These are phyloP conservation scores for Protobothrops flavoviridis DNA, from an alignment of 2,113 vertebrate genomes.

Conservation along the genomic window DNA sequence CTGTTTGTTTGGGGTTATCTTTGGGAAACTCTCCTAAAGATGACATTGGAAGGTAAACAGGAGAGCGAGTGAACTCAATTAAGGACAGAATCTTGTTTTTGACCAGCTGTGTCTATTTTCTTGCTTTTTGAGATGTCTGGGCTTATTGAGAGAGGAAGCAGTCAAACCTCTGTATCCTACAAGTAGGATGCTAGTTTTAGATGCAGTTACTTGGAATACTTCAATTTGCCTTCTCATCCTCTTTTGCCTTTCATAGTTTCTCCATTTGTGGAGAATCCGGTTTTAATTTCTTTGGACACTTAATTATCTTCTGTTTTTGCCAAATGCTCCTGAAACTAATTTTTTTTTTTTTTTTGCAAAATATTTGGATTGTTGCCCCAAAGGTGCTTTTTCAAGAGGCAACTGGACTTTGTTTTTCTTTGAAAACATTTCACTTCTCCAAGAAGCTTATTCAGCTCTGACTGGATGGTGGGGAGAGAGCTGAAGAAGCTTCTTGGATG, in stretches of 20 bases:
- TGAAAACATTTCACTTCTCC: too few species aligned
- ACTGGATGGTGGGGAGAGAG: too few species aligned
- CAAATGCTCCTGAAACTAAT: neutral
- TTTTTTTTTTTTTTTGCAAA: neutral
- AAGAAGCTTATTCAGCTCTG: too few species aligned
- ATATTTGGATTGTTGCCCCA: neutral
- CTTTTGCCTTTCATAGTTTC: neutral
- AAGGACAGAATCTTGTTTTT: neutral
- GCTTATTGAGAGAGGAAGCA: neutral
- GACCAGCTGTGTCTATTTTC: neutral
- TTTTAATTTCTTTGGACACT: slow-evolving; percentile 6
- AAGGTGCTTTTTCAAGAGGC: too few species aligned
- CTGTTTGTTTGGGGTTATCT: neutral
- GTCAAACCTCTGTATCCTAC: slow-evolving; percentile 29
- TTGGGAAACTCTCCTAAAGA: neutral
- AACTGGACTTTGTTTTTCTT: too few species aligned
- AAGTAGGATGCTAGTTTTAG: neutral
- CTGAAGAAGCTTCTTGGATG: too few species aligned
- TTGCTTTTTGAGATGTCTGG: neutral
- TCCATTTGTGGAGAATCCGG: neutral
- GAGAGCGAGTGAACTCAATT: neutral
- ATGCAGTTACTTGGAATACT: neutral
- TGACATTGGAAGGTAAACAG: neutral
- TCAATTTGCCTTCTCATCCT: neutral
- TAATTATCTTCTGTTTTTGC: neutral